Conservation (phyloP, 2,797 vertebrate genomes). For the Myotis daubentonii region DNA sequence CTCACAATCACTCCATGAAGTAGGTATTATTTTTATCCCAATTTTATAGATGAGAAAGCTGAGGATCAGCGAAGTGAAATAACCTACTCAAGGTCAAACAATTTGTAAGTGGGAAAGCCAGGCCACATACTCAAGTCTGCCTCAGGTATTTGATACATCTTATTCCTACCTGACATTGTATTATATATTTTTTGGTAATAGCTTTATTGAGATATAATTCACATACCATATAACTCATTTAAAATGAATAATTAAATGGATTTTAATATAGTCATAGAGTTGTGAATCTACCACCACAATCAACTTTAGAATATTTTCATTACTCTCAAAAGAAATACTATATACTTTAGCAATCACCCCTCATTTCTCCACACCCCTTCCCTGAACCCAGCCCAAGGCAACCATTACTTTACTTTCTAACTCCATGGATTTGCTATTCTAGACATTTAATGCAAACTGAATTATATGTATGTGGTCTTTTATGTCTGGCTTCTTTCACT, state of each 20-base stretch:
- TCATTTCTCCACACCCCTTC: not conserved
- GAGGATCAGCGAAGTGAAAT: not conserved
- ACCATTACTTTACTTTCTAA: not conserved
- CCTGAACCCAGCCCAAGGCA: not conserved
- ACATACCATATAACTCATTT: not conserved
- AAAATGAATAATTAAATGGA: not conserved
- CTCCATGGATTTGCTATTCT: not conserved
- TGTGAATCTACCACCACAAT: not conserved
- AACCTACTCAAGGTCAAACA: not conserved
- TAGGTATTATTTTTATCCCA: not conserved
- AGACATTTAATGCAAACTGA: not conserved
- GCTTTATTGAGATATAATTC: not conserved
- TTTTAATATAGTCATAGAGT: constrained; percentile 8
- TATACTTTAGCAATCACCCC: not conserved
- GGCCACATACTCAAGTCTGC: not conserved
- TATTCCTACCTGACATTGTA: not conserved
- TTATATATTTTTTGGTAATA: not conserved
- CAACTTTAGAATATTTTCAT: constrained; percentile 18
- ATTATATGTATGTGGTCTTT: too few relatives aligned
- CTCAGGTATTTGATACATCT: not conserved
- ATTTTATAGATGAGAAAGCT: not conserved
- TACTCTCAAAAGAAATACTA: not conserved
- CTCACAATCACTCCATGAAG: not conserved
- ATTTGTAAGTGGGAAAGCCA: not conserved
- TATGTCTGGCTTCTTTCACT: not conserved